Evolutionary conservation across 2,888 invertebrate genomes (phyloP).

Genomic region (Heliconius hortense): DNA sequence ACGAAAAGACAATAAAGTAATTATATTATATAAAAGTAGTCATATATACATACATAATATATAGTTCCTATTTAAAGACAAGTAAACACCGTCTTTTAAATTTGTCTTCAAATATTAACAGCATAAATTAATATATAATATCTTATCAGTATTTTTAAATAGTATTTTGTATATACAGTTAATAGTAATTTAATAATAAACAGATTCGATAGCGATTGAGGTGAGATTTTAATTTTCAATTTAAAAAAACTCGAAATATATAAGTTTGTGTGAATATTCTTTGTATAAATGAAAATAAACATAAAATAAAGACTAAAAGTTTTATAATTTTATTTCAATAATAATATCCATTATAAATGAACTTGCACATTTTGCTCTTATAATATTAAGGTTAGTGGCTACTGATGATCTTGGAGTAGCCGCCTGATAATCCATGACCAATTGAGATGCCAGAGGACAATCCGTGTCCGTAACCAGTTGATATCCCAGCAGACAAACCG

Average conservation of each 20-base stretch:
- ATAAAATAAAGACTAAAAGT: slow-evolving; percentile 26
- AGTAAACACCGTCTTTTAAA: slow-evolving; percentile 10
- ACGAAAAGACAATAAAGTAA: slow-evolving; percentile 40
- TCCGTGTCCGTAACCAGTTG: slow-evolving; percentile 32
- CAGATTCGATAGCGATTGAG: neutral
- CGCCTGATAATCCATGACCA: slow-evolving; percentile 40
- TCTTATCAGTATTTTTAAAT: slow-evolving; percentile 14
- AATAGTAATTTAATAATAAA: slow-evolving; percentile 4
- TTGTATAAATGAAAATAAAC: slow-evolving; percentile 31
- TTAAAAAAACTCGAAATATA: slow-evolving; percentile 2
- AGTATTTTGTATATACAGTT: neutral
- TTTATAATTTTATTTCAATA: slow-evolving; percentile 37
- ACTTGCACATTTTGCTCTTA: slow-evolving; percentile 44
- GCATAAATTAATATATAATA: slow-evolving; percentile 1
- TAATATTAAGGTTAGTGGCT: slow-evolving; percentile 44
- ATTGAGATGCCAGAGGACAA: slow-evolving; percentile 27
- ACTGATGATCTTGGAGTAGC: slow-evolving; percentile 44
- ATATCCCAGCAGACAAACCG: slow-evolving; percentile 27
- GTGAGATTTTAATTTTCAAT: neutral
- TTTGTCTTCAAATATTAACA: slow-evolving; percentile 7
- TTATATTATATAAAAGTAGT: slow-evolving; percentile 30
- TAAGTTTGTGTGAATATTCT: slow-evolving; percentile 19
- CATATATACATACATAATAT: slow-evolving; percentile 11
- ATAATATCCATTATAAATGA: slow-evolving; percentile 43
- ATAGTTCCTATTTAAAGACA: slow-evolving; percentile 29